These are phyloP conservation scores for Sphaerophoria taeniata DNA, from an alignment of 2,888 invertebrate species.

Conservation along the genomic window DNA sequence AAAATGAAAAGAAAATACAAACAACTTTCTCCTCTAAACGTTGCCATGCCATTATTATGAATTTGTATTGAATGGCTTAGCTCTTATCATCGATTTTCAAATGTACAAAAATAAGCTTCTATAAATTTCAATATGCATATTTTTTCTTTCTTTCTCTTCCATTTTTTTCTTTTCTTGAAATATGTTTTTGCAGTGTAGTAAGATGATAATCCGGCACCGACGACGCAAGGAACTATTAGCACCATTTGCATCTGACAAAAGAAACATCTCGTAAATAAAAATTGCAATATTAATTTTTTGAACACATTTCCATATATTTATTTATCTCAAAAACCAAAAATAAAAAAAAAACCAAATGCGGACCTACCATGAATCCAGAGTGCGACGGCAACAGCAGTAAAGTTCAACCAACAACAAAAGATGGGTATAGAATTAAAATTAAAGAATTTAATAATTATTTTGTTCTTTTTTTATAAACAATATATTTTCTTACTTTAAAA, in stretches of 20 bases:
- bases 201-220: conserved; percentile 66
- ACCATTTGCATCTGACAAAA: conserved; percentile 28
- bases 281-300: conserved; percentile 13
- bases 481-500: conserved; percentile 57
- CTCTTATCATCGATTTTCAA: not conserved
- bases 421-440: conserved; percentile 51
- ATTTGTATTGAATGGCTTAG: too few species aligned
- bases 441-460: conserved; percentile 18
- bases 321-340: not conserved
- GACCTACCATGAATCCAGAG: too few species aligned
- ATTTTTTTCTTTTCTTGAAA: conserved; percentile 20
- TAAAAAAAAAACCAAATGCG: not conserved
- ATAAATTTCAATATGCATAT: conserved; percentile 56
- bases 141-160: conserved; percentile 44
- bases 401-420: conserved; percentile 16
- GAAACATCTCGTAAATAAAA: conserved; percentile 64
- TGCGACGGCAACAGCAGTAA: too few species aligned
- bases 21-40: too few species aligned
- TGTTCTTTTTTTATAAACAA: conserved; percentile 40
- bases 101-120: conserved; percentile 14
- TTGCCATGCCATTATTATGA: too few species aligned
- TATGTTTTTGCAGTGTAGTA: conserved; percentile 68
- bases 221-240: conserved; percentile 49
- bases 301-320: conserved; percentile 10
- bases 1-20: too few species aligned